Conservation (phyloP, 2,113 vertebrate species). For the Ptilorrhoa leucosticta region DNA sequence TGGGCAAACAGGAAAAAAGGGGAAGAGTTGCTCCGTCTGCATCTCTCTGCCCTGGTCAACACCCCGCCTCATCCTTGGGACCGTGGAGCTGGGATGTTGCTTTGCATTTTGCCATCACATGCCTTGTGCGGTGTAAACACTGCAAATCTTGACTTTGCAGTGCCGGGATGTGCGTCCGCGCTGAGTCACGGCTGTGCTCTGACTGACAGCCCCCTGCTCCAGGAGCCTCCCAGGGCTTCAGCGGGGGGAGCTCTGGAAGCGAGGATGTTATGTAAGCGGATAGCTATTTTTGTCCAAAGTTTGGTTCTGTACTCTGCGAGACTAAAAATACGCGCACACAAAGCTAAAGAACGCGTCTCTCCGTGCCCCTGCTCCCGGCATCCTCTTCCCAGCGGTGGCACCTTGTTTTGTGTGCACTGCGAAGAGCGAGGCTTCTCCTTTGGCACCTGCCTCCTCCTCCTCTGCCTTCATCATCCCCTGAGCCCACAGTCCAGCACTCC, state of each 20-base stretch:
- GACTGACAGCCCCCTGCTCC: conserved; percentile 33
- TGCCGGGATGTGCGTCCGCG: rapidly evolving
- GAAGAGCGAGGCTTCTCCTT: background rate
- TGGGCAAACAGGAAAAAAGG: background rate
- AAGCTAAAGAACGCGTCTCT: conserved; percentile 54
- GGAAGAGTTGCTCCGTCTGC: background rate
- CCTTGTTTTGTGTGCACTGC: background rate
- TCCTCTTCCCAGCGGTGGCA: conserved; percentile 27
- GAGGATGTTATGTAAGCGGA: conserved; percentile 63
- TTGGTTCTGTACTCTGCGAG: background rate
- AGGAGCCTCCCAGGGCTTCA: background rate
- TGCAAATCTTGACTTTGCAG: background rate
- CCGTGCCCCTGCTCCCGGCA: background rate
- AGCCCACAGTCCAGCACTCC: background rate
- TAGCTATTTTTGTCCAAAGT: conserved; percentile 70
- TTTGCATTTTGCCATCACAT: rapidly evolving
- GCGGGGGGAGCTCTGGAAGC: conserved; percentile 32
- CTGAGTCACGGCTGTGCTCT: background rate
- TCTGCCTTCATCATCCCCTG: background rate
- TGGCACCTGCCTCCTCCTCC: background rate
- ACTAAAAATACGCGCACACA: conserved; percentile 69
- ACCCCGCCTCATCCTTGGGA: background rate
- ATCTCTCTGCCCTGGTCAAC: background rate
- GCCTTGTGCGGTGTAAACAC: background rate
- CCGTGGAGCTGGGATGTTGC: background rate